Conservation (phyloP, 1,140 invertebrate genomes). For the Drosophila serrata region DNA sequence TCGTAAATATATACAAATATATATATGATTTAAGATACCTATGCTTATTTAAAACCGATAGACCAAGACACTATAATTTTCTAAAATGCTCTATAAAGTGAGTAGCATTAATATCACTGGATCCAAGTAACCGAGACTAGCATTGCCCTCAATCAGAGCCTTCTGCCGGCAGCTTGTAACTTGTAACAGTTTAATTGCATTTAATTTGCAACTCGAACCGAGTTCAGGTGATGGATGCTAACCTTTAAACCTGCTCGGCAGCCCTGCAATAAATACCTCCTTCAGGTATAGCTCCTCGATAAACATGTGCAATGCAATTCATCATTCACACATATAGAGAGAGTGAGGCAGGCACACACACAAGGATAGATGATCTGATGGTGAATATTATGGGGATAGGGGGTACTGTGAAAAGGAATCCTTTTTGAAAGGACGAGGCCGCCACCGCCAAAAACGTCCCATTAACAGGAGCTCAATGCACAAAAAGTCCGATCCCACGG, state of each 20-base stretch:
- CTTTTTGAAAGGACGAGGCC: slow-evolving; percentile 49
- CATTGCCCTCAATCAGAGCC: not conserved
- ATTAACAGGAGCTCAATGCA: slow-evolving; percentile 78
- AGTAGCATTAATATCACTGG: not conserved
- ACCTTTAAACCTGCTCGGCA: slow-evolving; percentile 61
- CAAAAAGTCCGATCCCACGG: slow-evolving; percentile 60
- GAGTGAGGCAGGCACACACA: slow-evolving; percentile 34
- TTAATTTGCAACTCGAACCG: slow-evolving; percentile 21
- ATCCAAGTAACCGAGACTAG: not conserved
- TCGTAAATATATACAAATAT: not conserved
- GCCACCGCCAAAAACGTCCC: slow-evolving; percentile 62
- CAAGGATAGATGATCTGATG: slow-evolving; percentile 18
- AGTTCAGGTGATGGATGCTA: slow-evolving; percentile 48
- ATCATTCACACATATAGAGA: slow-evolving; percentile 60
- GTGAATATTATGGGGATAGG: not conserved
- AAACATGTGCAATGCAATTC: slow-evolving; percentile 75
- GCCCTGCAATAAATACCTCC: slow-evolving; percentile 72
- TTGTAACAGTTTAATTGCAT: slow-evolving; percentile 32
- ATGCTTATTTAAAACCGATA: not conserved
- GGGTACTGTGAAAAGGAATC: slow-evolving; percentile 6
- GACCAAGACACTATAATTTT: too few species aligned
- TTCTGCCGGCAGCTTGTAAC: slow-evolving; percentile 4
- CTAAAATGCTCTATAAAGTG: too few species aligned
- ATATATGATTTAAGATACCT: not conserved
- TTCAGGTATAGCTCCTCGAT: slow-evolving; percentile 52